Conservation (phyloP, 2,888 invertebrate genomes). For the Aphidoletes aphidimyza region DNA sequence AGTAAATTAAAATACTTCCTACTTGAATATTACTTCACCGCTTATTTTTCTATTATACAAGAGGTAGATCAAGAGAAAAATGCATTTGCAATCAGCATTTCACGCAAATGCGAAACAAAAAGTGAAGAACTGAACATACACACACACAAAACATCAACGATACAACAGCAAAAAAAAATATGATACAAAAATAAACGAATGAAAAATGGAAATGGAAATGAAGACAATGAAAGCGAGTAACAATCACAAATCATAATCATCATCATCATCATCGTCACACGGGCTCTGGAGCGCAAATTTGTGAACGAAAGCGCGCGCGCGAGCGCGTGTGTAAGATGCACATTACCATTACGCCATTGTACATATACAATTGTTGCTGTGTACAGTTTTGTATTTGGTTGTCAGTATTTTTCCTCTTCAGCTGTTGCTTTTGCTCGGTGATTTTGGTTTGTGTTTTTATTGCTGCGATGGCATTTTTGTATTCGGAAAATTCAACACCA, state of each 20-base stretch:
- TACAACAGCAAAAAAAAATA: too few relatives aligned
- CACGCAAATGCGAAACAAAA: neutral
- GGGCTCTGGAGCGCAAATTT: too few relatives aligned
- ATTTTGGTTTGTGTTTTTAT: neutral
- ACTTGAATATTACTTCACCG: slow-evolving; percentile 31
- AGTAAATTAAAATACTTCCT: slow-evolving; percentile 33
- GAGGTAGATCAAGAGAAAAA: neutral
- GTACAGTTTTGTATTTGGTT: neutral
- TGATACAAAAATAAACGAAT: too few relatives aligned
- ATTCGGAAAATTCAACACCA: slow-evolving; percentile 4
- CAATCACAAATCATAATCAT: slow-evolving; percentile 33
- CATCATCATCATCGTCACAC: neutral
- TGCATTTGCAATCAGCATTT: slow-evolving; percentile 14
- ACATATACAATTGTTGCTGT: neutral
- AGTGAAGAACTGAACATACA: too few relatives aligned
- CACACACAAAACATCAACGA: too few relatives aligned
- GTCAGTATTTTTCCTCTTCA: neutral
- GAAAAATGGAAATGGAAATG: slow-evolving; percentile 25
- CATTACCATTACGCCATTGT: too few relatives aligned
- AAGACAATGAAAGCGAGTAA: slow-evolving; percentile 40
- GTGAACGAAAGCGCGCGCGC: neutral
- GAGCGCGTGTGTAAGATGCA: neutral
- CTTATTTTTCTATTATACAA: slow-evolving; percentile 3
- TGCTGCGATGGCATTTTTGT: neutral
- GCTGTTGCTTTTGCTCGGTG: neutral